Conservation (phyloP, 2,797 vertebrate species). For the Meriones psammophilus region DNA sequence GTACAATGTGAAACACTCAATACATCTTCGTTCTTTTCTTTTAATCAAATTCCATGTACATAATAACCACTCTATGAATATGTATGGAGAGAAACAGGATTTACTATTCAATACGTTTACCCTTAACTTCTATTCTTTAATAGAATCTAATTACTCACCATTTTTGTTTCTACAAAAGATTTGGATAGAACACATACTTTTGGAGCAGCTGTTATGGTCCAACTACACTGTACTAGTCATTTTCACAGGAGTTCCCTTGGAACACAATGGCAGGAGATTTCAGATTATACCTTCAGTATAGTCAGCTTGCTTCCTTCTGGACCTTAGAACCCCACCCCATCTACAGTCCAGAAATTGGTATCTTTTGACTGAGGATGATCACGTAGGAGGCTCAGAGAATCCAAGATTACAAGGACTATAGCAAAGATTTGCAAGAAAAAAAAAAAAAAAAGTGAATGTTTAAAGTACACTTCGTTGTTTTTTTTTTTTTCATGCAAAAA, state of each 20-base stretch:
- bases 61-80: constrained; percentile 47
- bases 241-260: neutral
- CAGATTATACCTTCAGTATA: neutral
- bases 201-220: constrained; percentile 16
- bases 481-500: neutral
- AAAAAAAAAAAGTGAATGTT: neutral
- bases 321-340: neutral
- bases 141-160: constrained; percentile 23
- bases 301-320: neutral
- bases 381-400: neutral
- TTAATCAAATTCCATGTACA: constrained; percentile 7
- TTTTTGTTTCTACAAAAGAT: neutral
- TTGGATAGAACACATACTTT: constrained; percentile 5
- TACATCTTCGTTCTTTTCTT: constrained; percentile 34
- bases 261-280: neutral
- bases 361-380: neutral
- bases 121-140: constrained; percentile 47
- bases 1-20: neutral
- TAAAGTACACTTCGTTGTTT: neutral
- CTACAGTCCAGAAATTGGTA: neutral
- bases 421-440: neutral
- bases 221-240: neutral
- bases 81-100: constrained; percentile 30
- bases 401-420: neutral
- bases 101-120: constrained; percentile 51